Conservation (phyloP, 2,888 invertebrate genomes). For the Brachyptera putata region DNA sequence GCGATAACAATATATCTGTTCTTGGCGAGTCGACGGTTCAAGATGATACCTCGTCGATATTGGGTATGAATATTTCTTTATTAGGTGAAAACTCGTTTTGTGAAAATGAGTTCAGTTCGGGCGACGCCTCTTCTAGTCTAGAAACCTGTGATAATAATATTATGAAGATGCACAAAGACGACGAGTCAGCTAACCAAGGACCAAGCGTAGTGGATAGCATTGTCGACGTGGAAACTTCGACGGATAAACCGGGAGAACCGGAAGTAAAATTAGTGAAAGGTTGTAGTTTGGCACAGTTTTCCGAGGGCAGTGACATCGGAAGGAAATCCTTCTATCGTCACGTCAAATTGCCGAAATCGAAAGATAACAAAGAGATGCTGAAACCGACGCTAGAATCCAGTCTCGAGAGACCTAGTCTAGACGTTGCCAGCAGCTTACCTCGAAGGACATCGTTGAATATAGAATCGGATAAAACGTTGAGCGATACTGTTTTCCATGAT, state of each 20-base stretch:
- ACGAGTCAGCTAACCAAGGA: not conserved
- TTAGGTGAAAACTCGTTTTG: slow-evolving; percentile 62
- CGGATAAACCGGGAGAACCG: slow-evolving; percentile 38
- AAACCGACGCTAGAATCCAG: not conserved
- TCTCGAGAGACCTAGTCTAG: not conserved
- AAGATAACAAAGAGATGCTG: not conserved
- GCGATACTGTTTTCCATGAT: not conserved
- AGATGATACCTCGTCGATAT: slow-evolving; percentile 68
- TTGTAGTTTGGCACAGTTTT: slow-evolving; percentile 76
- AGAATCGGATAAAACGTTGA: not conserved
- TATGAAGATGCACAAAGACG: not conserved
- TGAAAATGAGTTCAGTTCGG: slow-evolving; percentile 57
- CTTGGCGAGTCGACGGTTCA: slow-evolving; percentile 76
- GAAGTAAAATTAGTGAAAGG: slow-evolving; percentile 50
- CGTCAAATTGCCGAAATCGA: not conserved
- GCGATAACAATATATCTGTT: slow-evolving; percentile 43
- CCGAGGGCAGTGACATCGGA: slow-evolving; percentile 79
- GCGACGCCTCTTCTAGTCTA: slow-evolving; percentile 48
- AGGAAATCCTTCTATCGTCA: slow-evolving; percentile 59
- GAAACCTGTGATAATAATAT: not conserved
- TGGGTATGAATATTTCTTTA: slow-evolving; percentile 34
- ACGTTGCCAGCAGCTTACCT: not conserved
- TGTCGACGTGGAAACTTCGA: slow-evolving; percentile 29
- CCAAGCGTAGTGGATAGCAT: not conserved
- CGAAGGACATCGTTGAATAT: not conserved